Percentiles rank a stretch among this genome's conserved stretches.
Conservation (phyloP, 1,140 invertebrate genomes). For the Saccostrea glomerata region DNA sequence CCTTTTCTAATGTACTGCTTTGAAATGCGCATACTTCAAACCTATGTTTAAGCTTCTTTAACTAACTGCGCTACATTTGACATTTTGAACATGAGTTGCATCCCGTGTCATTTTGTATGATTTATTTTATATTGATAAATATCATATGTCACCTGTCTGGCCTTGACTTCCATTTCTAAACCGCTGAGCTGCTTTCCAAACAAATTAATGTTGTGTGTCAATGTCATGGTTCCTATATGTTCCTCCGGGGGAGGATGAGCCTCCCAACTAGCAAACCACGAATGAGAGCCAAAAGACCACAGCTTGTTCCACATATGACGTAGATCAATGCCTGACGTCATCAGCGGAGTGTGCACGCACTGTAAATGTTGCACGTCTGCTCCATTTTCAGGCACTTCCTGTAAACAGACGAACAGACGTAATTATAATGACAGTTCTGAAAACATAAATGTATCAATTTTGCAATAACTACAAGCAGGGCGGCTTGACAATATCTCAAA, state of each 20-base stretch:
- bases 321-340: conserved; percentile 82
- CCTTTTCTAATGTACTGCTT: too few species aligned
- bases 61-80: too few species aligned
- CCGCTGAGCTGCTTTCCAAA: conserved; percentile 81
- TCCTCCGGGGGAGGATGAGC: conserved; percentile 72
- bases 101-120: too few species aligned
- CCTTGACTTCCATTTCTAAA: conserved; percentile 81
- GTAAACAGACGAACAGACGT: conserved; percentile 34
- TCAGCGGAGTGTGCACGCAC: conserved; percentile 84
- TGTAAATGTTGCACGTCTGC: conserved; percentile 90
- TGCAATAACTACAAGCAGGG: too few species aligned
- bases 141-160: conserved; percentile 80
- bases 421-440: too few species aligned
- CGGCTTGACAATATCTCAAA: too few species aligned
- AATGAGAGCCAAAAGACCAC: conserved; percentile 77
- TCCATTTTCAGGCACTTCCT: conserved; percentile 96
- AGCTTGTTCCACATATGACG: conserved; percentile 76
- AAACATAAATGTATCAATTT: too few species aligned
- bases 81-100: too few species aligned
- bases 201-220: conserved; percentile 82
- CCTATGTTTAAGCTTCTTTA: too few species aligned
- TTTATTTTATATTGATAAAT: too few species aligned
- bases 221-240: conserved; percentile 83
- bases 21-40: too few species aligned
- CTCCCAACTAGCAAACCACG: conserved; percentile 78